These are phyloP conservation scores for Sylvilagus bachmani DNA, from an alignment of 2,113 vertebrate genomes.

Conservation along the genomic window DNA sequence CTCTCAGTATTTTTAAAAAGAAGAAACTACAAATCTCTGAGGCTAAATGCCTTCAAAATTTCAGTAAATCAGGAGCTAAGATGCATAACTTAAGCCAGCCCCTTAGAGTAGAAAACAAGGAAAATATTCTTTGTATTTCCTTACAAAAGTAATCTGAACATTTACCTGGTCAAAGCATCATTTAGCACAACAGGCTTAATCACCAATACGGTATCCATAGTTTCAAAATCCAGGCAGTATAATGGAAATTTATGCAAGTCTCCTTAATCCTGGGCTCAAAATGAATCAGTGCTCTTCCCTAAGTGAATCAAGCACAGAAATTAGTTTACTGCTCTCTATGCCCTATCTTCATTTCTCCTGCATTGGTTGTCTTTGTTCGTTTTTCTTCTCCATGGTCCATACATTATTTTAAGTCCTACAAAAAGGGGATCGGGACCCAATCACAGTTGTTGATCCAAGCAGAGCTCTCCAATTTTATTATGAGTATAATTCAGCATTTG, in stretches of 20 bases:
- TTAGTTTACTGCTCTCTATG: not conserved
- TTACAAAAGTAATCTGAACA: not conserved
- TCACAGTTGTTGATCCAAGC: not conserved
- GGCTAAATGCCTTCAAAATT: not conserved
- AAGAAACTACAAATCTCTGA: slow-evolving; percentile 36
- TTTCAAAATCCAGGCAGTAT: slow-evolving; percentile 7
- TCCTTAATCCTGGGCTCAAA: slow-evolving; percentile 7
- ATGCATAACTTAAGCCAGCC: not conserved
- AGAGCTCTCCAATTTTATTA: not conserved
- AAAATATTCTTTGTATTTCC: not conserved
- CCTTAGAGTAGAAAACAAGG: not conserved
- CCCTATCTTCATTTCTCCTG: not conserved
- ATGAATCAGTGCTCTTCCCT: not conserved
- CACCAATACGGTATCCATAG: not conserved
- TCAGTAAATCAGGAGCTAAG: not conserved
- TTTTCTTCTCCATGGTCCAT: not conserved
- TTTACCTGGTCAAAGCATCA: not conserved
- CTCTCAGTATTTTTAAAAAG: slow-evolving; percentile 43
- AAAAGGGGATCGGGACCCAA: not conserved
- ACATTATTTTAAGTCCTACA: not conserved
- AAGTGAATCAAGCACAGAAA: slow-evolving; percentile 33
- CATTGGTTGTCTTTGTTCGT: not conserved
- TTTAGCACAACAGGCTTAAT: not conserved
- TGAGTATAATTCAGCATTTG: not conserved
- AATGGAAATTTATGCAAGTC: not conserved